A percentile compares a stretch with the other conserved stretches of the same genome.
phyloP scores from a whole-genome alignment of 2,797 vertebrate species.

The Emydoidea blandingii region DNA sequence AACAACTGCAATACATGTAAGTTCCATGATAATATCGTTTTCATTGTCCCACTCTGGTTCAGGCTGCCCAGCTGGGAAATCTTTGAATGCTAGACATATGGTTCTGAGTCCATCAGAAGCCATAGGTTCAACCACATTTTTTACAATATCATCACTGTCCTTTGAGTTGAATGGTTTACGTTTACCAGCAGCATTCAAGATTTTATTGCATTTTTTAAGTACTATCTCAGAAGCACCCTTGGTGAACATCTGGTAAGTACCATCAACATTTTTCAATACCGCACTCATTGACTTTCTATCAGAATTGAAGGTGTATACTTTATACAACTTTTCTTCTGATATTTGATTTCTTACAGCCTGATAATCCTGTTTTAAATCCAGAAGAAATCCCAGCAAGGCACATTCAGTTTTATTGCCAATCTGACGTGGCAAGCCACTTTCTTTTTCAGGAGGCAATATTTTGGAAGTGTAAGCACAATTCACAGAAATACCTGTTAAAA shows the following conservation, averaged over 20 bases:
- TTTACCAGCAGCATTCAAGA: slow-evolving; percentile 92
- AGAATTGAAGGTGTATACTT: slow-evolving; percentile 99
- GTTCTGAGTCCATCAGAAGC: slow-evolving; percentile 98
- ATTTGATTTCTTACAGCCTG: slow-evolving; percentile 96
- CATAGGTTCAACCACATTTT: slow-evolving; percentile 98
- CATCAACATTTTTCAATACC: slow-evolving; percentile 96
- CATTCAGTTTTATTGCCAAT: slow-evolving; percentile 99
- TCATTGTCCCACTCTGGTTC: slow-evolving; percentile 99
- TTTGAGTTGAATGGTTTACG: slow-evolving; percentile 93
- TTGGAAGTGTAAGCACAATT: slow-evolving; percentile 99
- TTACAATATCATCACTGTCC: slow-evolving; percentile 95
- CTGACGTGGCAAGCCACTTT: slow-evolving; percentile 96
- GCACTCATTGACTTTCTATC: slow-evolving; percentile 99
- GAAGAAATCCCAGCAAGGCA: slow-evolving; percentile 96
- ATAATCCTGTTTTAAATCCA: slow-evolving; percentile 96
- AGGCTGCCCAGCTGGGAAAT: slow-evolving; percentile 92
- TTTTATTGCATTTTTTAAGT: slow-evolving; percentile 92
- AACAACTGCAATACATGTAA: slow-evolving; percentile 96
- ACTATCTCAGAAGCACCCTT: slow-evolving; percentile 99
- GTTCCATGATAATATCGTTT: slow-evolving; percentile 93
- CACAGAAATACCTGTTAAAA: slow-evolving; percentile 95
- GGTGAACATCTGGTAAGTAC: slow-evolving; percentile 99
- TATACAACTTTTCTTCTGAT: slow-evolving; percentile 97
- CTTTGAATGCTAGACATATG: slow-evolving; percentile 97
- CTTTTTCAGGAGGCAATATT: slow-evolving; percentile 97